Evolutionary conservation across 2,888 invertebrate species (phyloP), one percentile per base, ranked within the genome.

Genomic region (Epinotia nisella): DNA sequence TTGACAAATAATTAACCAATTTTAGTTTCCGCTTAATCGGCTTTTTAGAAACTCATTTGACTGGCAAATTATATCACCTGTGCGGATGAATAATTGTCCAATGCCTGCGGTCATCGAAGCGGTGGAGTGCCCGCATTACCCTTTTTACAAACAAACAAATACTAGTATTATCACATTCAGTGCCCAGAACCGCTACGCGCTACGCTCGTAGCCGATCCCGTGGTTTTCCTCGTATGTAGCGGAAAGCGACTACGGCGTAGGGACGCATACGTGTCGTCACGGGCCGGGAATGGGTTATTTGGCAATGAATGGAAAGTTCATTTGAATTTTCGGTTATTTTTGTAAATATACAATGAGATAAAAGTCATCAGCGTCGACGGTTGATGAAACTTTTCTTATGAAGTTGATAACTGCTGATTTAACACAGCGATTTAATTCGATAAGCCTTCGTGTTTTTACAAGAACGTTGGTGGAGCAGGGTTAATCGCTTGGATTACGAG

Each of bases 11-110:
- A 91, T 91, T 91, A 90, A 87, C 88, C 83, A 86, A 90, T 87
- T 91, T 89, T 90, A 92, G 91, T 92, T 92, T 90, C 84, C 85
- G 92, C 93, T 90, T 91, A 91, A 91, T 92, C 90, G 87, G 92
- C 92, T 90, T 91, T 92, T 93, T 92, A 93, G 93, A 89, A 91
- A 91, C 89, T 91, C 90, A 93, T 92, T 92, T 92, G 88, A 89
- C 88, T 89, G 87, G 89, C 85, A 91, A 92, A 92, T 91, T 92
- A 86, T 90, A 89, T 87, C 84, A 86, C 84, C 85, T 85, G 81
- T 82, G 78, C 83, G 78, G 85, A 87, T 87, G 83, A 84, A 86
- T 85, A 73, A 73, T 73, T 73, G 86, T 85, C 85, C 82, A 83
- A 78, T 77, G 82, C 67, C 79, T 74, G 78, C 75, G 77, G 77